Percentiles rank a stretch among this genome's conserved stretches.
Evolutionary conservation across 2,888 invertebrate genomes (phyloP).

Genomic region (Nymphalis urticae): DNA sequence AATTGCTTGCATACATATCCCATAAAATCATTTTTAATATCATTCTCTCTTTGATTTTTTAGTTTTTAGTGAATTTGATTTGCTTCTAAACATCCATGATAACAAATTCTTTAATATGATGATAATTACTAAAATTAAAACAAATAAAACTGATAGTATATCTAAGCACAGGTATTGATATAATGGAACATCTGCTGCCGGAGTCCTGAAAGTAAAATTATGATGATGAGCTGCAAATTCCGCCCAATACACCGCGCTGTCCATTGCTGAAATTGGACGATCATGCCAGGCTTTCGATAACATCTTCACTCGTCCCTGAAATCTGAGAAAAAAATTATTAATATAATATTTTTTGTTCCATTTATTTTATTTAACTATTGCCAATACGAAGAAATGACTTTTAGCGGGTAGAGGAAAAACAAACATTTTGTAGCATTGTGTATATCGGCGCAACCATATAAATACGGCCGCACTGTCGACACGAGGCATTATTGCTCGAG

Average conservation of each 20-base stretch:
- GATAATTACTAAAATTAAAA: slow-evolving; percentile 16
- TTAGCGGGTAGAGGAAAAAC: slow-evolving; percentile 84
- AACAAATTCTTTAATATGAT: slow-evolving; percentile 15
- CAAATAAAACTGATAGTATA: slow-evolving; percentile 42
- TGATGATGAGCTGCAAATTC: slow-evolving; percentile 81
- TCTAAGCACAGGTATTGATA: slow-evolving; percentile 75
- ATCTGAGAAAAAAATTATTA: slow-evolving; percentile 47
- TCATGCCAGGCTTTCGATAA: slow-evolving; percentile 81
- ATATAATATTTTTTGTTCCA: no score
- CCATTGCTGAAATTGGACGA: slow-evolving; percentile 79
- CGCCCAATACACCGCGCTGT: slow-evolving; percentile 83
- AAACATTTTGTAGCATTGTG: no score
- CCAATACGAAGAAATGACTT: slow-evolving; percentile 85
- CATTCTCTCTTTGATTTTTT: slow-evolving; percentile 11
- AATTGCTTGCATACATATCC: no score
- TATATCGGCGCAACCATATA: no score
- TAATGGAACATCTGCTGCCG: slow-evolving; percentile 72
- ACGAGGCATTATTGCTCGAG: no score
- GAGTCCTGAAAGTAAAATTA: slow-evolving; percentile 66
- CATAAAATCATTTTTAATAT: background rate
- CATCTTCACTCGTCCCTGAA: slow-evolving; percentile 65
- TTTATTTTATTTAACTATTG: slow-evolving; percentile 35
- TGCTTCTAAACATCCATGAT: slow-evolving; percentile 16
- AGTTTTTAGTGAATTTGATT: slow-evolving; percentile 11
- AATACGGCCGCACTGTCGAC: no score